Evolutionary conservation across 2,888 invertebrate species (phyloP).

Genomic region (Callinectes sapidus): DNA sequence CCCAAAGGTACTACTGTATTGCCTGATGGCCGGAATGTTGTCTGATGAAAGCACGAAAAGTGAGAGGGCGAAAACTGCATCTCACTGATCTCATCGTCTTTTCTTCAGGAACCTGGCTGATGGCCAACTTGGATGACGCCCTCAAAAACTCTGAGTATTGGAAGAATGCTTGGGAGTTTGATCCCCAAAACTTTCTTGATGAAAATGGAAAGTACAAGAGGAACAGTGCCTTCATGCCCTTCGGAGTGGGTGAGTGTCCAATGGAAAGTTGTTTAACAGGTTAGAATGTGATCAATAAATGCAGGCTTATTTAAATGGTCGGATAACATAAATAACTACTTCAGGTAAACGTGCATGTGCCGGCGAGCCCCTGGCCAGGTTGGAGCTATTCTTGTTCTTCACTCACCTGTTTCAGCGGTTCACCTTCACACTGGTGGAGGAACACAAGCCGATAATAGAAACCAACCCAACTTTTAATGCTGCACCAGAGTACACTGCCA

Average conservation of each 20-base stretch:
- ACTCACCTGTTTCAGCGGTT: conserved; percentile 52
- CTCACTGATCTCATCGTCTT: not conserved
- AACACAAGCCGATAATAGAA: not conserved
- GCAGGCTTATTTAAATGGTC: not conserved
- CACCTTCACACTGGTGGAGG: conserved; percentile 38
- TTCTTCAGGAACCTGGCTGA: conserved; percentile 40
- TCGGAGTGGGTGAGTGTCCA: conserved; percentile 40
- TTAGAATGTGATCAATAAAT: not conserved
- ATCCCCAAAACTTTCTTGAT: conserved; percentile 51
- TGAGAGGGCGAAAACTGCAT: not conserved
- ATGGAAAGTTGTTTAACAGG: not conserved
- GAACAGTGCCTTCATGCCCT: conserved; percentile 44
- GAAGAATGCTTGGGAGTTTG: conserved; percentile 39
- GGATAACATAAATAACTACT: not conserved
- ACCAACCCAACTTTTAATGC: conserved; percentile 17
- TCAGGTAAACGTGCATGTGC: conserved; percentile 57
- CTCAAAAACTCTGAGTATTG: conserved; percentile 15
- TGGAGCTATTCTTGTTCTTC: conserved; percentile 61
- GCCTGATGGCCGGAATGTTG: not conserved
- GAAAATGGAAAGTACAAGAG: conserved; percentile 32
- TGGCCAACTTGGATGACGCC: conserved; percentile 36
- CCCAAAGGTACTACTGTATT: conserved; percentile 39
- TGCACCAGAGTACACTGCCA: conserved; percentile 4
- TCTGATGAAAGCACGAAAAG: not conserved
- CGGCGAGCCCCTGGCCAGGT: conserved; percentile 58